These are phyloP conservation scores for Andrena flavipes DNA, from an alignment of 2,888 invertebrate species.

Conservation along the genomic window DNA sequence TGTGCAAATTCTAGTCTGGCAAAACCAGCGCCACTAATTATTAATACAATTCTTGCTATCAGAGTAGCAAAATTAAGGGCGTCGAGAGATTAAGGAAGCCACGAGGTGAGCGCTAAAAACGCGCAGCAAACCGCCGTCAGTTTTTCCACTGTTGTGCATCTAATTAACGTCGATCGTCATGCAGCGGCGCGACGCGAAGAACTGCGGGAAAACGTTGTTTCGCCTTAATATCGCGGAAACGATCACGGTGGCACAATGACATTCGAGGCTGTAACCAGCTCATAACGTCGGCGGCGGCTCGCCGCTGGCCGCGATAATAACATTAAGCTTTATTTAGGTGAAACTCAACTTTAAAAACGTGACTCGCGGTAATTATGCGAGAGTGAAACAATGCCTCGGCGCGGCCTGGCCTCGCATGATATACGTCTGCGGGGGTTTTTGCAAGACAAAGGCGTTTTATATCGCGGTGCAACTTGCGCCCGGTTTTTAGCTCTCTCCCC, in stretches of 20 bases:
- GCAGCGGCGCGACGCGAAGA: constrained; percentile 33
- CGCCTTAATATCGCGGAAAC: constrained; percentile 69
- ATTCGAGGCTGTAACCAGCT: constrained; percentile 72
- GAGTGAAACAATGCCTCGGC: constrained; percentile 81
- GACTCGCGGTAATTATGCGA: constrained; percentile 83
- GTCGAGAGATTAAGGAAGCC: background rate
- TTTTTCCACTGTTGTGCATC: constrained; percentile 60
- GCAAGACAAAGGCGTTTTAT: constrained; percentile 81
- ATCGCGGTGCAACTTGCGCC: constrained; percentile 69
- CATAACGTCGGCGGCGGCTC: constrained; percentile 69
- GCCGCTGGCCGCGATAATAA: constrained; percentile 77
- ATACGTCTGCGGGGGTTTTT: constrained; percentile 79
- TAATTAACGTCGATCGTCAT: constrained; percentile 65
- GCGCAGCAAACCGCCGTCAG: constrained; percentile 35
- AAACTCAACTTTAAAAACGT: constrained; percentile 83
- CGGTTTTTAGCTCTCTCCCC: constrained; percentile 60
- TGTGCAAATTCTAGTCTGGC: background rate
- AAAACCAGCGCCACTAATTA: constrained; percentile 6
- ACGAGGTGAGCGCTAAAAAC: constrained; percentile 50
- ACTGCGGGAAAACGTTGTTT: constrained; percentile 65
- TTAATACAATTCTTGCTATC: background rate
- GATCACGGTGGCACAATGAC: constrained; percentile 70
- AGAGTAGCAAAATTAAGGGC: constrained; percentile 2
- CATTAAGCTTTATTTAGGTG: constrained; percentile 83
- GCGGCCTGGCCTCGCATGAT: constrained; percentile 76